These are phyloP conservation scores for Ariolimax columbianus DNA, from an alignment of 2,888 invertebrate genomes.

Conservation along the genomic window DNA sequence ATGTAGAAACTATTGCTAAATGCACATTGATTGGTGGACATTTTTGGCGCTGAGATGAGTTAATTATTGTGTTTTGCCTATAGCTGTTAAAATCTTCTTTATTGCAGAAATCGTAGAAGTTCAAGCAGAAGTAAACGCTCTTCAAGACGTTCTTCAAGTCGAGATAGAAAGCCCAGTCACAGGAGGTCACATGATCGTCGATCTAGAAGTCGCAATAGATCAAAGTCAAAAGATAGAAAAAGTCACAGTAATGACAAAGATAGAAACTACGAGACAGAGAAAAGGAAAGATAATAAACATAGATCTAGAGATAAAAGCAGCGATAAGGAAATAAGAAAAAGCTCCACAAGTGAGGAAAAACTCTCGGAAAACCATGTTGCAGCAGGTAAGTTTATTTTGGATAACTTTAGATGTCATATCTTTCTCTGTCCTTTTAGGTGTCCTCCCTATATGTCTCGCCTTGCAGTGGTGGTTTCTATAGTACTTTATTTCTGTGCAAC, in stretches of 20 bases:
- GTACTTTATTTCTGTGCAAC: no score
- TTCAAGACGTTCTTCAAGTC: constrained; percentile 44
- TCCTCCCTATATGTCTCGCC: no score
- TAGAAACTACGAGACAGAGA: constrained; percentile 10
- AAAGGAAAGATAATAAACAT: constrained; percentile 25
- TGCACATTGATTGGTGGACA: no score
- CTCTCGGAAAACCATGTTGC: not conserved
- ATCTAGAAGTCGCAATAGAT: constrained; percentile 39
- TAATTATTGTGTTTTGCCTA: no score
- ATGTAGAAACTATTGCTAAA: no score
- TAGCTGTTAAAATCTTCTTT: no score
- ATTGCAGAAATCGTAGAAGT: constrained; percentile 29
- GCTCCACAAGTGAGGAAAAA: not conserved
- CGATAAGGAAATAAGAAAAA: not conserved
- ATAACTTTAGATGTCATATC: not conserved
- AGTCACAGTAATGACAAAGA: constrained; percentile 28
- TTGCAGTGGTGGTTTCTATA: no score
- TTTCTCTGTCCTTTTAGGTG: no score
- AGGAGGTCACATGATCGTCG: constrained; percentile 28
- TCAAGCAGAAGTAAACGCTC: constrained; percentile 23
- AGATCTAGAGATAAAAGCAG: not conserved
- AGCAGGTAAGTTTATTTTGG: not conserved
- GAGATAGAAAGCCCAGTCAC: constrained; percentile 25
- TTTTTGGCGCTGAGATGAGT: no score
- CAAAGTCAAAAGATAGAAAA: constrained; percentile 43